Evolutionary conservation across 2,797 vertebrate genomes (phyloP).

Genomic region (Muraenolepis orangiensis): DNA sequence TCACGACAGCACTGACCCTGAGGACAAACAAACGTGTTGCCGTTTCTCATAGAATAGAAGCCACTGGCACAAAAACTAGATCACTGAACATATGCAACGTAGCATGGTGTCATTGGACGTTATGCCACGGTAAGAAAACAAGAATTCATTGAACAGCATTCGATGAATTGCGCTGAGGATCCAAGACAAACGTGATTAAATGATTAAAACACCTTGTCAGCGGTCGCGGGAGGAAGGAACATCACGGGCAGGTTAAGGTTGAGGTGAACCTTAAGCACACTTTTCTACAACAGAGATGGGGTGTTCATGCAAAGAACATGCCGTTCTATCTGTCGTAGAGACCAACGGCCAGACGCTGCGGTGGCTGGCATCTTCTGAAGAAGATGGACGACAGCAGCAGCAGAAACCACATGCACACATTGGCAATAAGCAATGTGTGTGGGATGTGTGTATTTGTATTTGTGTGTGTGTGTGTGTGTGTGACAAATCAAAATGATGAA

Average conservation of each 20-base stretch:
- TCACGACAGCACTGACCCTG: not conserved
- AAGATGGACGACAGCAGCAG: constrained; percentile 12
- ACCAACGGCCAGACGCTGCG: not conserved
- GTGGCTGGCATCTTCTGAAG: constrained; percentile 24
- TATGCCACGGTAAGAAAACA: not conserved
- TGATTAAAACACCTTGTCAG: not conserved
- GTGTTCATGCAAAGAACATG: constrained; percentile 38
- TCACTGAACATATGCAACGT: not conserved
- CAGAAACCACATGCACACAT: constrained; percentile 13
- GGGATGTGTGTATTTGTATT: constrained; percentile 2
- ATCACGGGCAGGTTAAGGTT: too few relatives aligned
- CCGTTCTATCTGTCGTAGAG: constrained; percentile 20
- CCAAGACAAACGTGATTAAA: not conserved
- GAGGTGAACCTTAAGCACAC: too few relatives aligned
- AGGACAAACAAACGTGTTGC: not conserved
- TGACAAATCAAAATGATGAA: not conserved
- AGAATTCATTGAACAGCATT: not conserved
- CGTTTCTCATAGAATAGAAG: not conserved
- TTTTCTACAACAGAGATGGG: constrained; percentile 14
- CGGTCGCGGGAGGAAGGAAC: not conserved
- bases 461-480: not conserved
- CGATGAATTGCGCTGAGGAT: not conserved
- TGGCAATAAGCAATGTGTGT: constrained; percentile 8
- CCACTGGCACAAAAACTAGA: not conserved
- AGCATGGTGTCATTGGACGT: not conserved